Evolutionary conservation across 2,113 vertebrate genomes (phyloP).

Genomic region (Propithecus coquereli): DNA sequence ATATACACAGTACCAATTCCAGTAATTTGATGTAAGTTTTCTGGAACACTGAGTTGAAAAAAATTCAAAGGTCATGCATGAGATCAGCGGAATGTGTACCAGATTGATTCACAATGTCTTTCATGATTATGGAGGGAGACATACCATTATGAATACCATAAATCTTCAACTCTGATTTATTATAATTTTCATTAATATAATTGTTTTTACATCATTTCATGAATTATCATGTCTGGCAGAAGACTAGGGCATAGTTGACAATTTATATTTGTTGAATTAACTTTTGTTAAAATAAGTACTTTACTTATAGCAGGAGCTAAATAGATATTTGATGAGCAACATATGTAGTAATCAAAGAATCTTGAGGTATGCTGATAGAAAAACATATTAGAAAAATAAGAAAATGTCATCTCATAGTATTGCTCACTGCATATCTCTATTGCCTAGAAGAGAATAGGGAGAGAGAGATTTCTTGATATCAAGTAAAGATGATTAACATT

Average conservation of each 20-base stretch:
- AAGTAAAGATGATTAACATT: conserved; percentile 5
- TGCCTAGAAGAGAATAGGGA: neutral
- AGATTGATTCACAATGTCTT: neutral
- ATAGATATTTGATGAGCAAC: neutral
- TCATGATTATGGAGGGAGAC: neutral
- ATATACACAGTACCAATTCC: neutral
- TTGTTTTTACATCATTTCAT: neutral
- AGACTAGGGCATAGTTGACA: neutral
- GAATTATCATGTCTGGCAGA: neutral
- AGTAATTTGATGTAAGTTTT: neutral
- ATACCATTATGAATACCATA: neutral
- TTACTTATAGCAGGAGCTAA: neutral
- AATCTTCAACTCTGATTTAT: neutral
- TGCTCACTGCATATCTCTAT: neutral
- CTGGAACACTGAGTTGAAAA: neutral
- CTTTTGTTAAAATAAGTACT: neutral
- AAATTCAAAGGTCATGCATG: neutral
- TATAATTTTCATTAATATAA: neutral
- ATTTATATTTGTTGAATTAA: neutral
- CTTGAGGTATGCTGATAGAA: neutral
- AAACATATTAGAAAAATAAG: neutral
- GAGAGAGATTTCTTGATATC: neutral
- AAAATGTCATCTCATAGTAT: neutral
- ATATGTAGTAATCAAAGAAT: neutral
- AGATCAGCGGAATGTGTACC: neutral